Conservation (phyloP, 2,113 vertebrate genomes). For the Aptenodytes forsteri region DNA sequence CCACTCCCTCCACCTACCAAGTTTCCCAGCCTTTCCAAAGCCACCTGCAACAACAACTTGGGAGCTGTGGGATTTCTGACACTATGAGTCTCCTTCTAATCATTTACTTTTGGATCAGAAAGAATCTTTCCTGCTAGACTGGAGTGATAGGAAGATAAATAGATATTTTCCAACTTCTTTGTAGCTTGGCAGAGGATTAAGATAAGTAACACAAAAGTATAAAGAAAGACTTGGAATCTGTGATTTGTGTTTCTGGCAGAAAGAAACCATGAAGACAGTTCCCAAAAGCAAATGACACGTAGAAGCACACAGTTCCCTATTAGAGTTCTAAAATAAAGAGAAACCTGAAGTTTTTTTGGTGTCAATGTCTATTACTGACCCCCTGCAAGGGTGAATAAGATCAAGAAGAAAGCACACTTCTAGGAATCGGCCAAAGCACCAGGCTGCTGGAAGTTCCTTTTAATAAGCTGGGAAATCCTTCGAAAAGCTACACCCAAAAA, state of each 20-base stretch:
- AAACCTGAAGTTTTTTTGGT: neutral
- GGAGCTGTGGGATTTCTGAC: constrained; percentile 23
- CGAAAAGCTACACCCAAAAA: neutral
- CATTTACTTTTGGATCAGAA: constrained; percentile 7
- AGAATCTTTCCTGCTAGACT: constrained; percentile 10
- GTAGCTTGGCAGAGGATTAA: constrained; percentile 10
- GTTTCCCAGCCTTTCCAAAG: constrained; percentile 11
- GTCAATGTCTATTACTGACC: neutral
- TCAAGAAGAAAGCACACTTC: neutral
- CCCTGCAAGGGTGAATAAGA: neutral
- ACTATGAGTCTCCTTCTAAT: neutral
- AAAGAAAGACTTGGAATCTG: constrained; percentile 3
- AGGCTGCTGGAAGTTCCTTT: neutral
- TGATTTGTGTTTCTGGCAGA: constrained; percentile 7
- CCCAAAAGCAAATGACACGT: neutral
- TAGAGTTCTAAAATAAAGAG: neutral
- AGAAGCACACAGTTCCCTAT: neutral
- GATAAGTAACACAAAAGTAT: neutral
- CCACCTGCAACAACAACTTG: constrained; percentile 37
- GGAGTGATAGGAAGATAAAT: neutral
- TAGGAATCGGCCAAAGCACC: neutral
- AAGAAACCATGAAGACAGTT: neutral
- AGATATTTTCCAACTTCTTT: constrained; percentile 17
- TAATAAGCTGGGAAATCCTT: neutral
- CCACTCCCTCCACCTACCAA: constrained; percentile 19